phyloP scores from a whole-genome alignment of 2,888 invertebrate species.

The Periphyllus acericola region DNA sequence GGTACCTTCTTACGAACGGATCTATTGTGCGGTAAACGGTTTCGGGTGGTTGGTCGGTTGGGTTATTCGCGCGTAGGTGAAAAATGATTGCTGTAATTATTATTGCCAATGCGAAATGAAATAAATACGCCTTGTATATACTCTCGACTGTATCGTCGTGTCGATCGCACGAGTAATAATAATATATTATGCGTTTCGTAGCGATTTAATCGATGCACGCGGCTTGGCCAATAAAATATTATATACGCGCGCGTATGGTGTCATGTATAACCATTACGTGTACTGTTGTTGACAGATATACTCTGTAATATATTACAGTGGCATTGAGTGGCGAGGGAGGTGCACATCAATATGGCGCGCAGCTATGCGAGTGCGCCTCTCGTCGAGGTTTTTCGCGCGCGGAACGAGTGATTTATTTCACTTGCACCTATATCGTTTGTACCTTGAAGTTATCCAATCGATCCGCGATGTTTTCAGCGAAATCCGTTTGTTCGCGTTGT shows the following conservation, averaged over 20 bases:
- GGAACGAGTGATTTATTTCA: too few species aligned
- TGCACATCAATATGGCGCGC: too few species aligned
- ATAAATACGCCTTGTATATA: neutral
- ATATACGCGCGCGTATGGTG: neutral
- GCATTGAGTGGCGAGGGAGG: too few species aligned
- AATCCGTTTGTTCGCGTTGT: too few species aligned
- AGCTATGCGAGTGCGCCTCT: too few species aligned
- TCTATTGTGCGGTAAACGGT: neutral
- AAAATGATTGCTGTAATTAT: neutral
- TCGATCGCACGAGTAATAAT: neutral
- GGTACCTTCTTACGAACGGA: neutral
- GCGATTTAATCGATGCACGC: neutral
- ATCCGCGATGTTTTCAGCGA: too few species aligned
- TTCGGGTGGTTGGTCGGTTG: neutral
- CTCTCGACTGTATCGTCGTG: too few species aligned
- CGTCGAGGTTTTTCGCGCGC: too few species aligned
- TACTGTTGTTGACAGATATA: neutral
- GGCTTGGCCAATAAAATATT: neutral
- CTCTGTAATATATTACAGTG: too few species aligned
- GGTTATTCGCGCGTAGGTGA: neutral
- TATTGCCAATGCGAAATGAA: neutral
- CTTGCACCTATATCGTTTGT: too few species aligned
- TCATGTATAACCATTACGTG: neutral
- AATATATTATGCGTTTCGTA: neutral
- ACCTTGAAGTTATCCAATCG: too few species aligned